A percentile compares a stretch with the other conserved stretches of the same genome.
phyloP scores from a whole-genome alignment of 64 coral and sea anemone species.

The Dendronephthya gigantea region DNA sequence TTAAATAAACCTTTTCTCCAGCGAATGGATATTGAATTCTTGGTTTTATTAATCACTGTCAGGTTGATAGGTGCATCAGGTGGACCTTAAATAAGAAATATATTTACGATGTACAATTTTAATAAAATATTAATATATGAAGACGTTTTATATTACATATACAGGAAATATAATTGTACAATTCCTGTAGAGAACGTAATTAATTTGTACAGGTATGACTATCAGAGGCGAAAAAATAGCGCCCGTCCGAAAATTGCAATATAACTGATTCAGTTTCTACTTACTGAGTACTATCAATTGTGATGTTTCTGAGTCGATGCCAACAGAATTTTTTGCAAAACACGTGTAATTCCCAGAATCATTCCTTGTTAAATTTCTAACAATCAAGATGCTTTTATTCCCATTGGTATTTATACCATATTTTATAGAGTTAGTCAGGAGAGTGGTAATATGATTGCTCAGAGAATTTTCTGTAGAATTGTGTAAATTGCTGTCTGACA shows the following conservation, averaged over 20 bases:
- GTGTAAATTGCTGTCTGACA: no score
- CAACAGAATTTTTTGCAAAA: slow-evolving; percentile 15
- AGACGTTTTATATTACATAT: no score
- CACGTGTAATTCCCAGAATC: slow-evolving; percentile 6
- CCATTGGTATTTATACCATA: background rate
- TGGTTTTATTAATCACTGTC: background rate
- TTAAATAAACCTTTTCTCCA: background rate
- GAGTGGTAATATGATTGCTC: no score
- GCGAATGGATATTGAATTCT: background rate
- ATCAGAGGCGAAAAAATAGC: no score
- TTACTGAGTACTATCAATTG: background rate
- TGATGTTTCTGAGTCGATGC: background rate
- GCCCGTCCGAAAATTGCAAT: background rate
- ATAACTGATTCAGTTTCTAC: background rate
- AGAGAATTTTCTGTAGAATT: no score
- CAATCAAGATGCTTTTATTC: background rate
- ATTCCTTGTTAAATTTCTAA: background rate
- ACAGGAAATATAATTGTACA: no score
- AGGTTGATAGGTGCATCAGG: background rate
- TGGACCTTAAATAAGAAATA: background rate
- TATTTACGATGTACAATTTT: no score
- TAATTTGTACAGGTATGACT: background rate
- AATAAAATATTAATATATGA: no score
- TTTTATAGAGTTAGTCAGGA: background rate
- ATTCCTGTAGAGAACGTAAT: no score